phyloP scores from a whole-genome alignment of 2,797 vertebrate species.

The Falco novaeseelandiae region DNA sequence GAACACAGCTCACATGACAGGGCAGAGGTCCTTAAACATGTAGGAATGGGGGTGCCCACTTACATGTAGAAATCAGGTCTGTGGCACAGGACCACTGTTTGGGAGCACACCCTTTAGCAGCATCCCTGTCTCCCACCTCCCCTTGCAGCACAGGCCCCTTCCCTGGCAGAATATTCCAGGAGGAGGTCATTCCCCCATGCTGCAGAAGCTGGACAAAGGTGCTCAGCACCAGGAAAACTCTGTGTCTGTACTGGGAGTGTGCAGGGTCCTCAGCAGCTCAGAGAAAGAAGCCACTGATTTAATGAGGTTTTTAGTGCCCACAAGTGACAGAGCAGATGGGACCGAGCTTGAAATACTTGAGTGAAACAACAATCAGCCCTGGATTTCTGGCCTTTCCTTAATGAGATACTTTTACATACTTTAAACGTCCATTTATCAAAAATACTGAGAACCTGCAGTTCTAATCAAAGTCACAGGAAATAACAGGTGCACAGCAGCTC shows the following conservation, averaged over 20 bases:
- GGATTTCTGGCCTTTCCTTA: neutral
- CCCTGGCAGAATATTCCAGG: fast-evolving
- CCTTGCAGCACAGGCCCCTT: neutral
- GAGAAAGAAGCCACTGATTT: neutral
- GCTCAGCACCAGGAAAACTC: neutral
- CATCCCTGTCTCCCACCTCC: neutral
- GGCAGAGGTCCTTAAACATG: neutral
- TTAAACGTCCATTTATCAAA: neutral
- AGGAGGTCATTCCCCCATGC: neutral
- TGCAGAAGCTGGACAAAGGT: neutral
- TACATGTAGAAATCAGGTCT: fast-evolving
- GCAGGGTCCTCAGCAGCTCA: neutral
- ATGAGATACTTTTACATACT: neutral
- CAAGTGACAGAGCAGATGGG: neutral
- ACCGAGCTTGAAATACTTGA: neutral
- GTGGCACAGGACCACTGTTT: neutral
- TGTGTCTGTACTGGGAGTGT: fast-evolving
- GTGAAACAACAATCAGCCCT: neutral
- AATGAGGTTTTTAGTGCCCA: neutral
- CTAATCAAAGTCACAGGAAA: neutral
- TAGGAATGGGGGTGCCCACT: neutral
- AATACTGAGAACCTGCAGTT: neutral
- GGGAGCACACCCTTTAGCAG: neutral
- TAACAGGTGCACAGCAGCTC: neutral
- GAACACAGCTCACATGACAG: fast-evolving